Evolutionary conservation across 2,113 vertebrate species (phyloP).

Genomic region (Rhinoderma darwinii): DNA sequence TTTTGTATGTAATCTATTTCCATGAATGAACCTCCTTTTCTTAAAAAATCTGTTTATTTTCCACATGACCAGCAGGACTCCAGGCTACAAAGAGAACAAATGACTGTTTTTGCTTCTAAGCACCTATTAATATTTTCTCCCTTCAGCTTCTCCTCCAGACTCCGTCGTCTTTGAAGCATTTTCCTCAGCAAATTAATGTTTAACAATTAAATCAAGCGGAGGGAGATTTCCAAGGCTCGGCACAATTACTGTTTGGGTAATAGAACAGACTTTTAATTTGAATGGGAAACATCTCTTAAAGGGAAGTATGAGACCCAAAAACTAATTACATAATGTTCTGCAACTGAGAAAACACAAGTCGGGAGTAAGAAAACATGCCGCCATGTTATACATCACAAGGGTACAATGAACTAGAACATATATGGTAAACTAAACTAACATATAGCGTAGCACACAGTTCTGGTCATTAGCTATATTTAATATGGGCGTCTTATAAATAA

Average conservation of each 20-base stretch:
- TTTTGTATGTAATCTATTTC: neutral
- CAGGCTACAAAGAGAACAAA: constrained; percentile 84
- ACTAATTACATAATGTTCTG: constrained; percentile 97
- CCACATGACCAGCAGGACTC: constrained; percentile 62
- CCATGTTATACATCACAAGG: constrained; percentile 67
- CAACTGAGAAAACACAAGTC: constrained; percentile 90
- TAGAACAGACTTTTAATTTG: constrained; percentile 79
- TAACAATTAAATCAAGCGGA: constrained; percentile 85
- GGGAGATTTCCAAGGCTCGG: constrained; percentile 77
- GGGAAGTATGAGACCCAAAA: constrained; percentile 77
- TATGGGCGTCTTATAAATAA: neutral
- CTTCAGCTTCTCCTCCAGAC: constrained; percentile 70
- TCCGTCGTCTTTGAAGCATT: constrained; percentile 74
- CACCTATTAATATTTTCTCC: constrained; percentile 81
- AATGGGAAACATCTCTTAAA: constrained; percentile 85
- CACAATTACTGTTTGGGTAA: constrained; percentile 83
- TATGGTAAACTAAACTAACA: neutral
- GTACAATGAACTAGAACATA: constrained; percentile 60
- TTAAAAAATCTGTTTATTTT: constrained; percentile 38
- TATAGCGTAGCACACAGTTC: neutral
- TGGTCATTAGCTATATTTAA: neutral
- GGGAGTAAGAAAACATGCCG: constrained; percentile 75
- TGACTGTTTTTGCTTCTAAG: constrained; percentile 83
- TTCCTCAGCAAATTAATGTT: constrained; percentile 82
- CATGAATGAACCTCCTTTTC: neutral